Percentiles rank a stretch among this genome's conserved stretches.
Conservation (phyloP, 2,797 vertebrate species). For the Lutjanus argentimaculatus region DNA sequence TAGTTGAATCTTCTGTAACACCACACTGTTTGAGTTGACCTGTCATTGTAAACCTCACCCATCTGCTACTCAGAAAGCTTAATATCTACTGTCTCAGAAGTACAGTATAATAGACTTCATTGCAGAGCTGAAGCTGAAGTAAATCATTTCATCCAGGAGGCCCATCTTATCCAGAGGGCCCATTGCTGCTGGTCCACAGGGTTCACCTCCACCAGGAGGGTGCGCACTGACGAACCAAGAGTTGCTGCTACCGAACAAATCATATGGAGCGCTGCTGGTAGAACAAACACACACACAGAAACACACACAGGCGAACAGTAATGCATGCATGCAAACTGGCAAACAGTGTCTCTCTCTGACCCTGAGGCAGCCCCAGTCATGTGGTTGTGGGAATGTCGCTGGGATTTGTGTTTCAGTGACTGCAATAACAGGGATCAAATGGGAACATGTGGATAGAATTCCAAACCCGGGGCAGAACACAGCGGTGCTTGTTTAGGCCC, state of each 20-base stretch:
- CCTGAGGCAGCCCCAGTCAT: slow-evolving; percentile 68
- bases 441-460: slow-evolving; percentile 79
- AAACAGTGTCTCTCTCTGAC: slow-evolving; percentile 40
- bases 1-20: neutral
- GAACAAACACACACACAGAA: slow-evolving; percentile 20
- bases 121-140: neutral
- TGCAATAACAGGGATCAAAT: slow-evolving; percentile 79
- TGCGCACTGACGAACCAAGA: neutral
- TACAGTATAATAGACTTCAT: neutral
- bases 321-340: slow-evolving; percentile 50
- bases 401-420: slow-evolving; percentile 77
- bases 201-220: slow-evolving; percentile 37
- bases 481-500: slow-evolving; percentile 52
- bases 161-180: slow-evolving; percentile 63
- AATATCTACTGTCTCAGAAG: neutral
- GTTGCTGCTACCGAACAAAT: slow-evolving; percentile 18
- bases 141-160: slow-evolving; percentile 46
- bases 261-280: slow-evolving; percentile 9
- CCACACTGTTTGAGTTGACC: neutral
- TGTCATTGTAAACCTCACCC: neutral
- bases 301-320: neutral
- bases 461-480: slow-evolving; percentile 61
- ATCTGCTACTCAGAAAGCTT: neutral
- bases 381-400: slow-evolving; percentile 76
- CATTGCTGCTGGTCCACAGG: slow-evolving; percentile 31